A percentile compares a stretch with the other conserved stretches of the same genome.
Evolutionary conservation across 2,797 vertebrate genomes (phyloP).

Genomic region (Gymnopithys bicolor): DNA sequence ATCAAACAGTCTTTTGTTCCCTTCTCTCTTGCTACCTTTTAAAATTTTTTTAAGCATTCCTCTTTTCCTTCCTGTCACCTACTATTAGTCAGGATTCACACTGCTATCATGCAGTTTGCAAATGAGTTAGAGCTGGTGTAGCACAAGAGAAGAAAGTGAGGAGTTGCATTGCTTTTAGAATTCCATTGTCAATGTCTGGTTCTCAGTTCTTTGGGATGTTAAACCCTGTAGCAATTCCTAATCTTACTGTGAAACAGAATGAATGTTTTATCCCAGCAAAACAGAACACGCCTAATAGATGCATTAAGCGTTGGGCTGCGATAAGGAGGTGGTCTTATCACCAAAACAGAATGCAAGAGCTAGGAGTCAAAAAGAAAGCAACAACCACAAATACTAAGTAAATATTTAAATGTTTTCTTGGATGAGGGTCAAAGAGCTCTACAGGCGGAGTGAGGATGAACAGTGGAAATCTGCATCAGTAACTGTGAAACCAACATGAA

Average conservation of each 20-base stretch:
- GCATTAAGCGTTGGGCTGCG: neutral
- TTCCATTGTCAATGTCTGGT: neutral
- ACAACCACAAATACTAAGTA: neutral
- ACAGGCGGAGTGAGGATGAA: neutral
- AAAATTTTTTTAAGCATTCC: neutral
- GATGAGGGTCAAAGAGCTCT: neutral
- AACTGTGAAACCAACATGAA: neutral
- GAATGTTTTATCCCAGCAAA: neutral
- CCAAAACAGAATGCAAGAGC: neutral
- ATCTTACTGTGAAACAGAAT: neutral
- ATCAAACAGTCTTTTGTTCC: neutral
- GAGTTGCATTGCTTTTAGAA: neutral
- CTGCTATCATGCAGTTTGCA: neutral
- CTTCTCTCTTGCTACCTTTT: neutral
- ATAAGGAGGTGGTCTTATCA: neutral
- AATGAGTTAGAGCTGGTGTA: neutral
- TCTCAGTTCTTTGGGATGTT: neutral
- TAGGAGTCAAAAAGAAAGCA: neutral
- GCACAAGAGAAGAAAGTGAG: neutral
- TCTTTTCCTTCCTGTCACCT: neutral
- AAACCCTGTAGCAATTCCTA: neutral
- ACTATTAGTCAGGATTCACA: neutral
- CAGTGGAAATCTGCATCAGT: neutral
- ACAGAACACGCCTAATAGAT: neutral
- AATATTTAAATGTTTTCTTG: neutral